Evolutionary conservation across 2,888 invertebrate species (phyloP).

Genomic region (Lamellibrachia satsuma): DNA sequence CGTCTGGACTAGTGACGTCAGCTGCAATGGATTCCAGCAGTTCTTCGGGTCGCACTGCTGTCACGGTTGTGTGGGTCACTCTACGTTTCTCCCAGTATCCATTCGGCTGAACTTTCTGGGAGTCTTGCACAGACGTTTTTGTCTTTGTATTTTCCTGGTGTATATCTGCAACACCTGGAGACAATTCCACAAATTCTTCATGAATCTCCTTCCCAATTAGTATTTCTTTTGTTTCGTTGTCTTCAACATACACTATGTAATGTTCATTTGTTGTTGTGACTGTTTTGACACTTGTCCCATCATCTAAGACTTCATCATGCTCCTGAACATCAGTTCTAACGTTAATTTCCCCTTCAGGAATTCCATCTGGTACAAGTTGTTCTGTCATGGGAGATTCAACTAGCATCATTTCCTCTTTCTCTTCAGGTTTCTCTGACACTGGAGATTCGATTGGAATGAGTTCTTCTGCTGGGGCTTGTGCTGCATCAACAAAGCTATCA

Average conservation of each 20-base stretch:
- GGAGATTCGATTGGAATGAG: no score
- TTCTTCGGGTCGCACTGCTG: not conserved
- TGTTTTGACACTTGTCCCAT: constrained; percentile 26
- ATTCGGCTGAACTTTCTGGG: not conserved
- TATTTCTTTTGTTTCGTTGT: not conserved
- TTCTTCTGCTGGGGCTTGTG: no score
- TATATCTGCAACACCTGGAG: constrained; percentile 32
- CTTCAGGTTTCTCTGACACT: no score
- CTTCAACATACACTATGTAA: not conserved
- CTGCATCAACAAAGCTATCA: no score
- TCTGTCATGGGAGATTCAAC: no score
- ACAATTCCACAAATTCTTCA: constrained; percentile 29
- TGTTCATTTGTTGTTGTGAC: constrained; percentile 19
- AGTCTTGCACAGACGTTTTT: not conserved
- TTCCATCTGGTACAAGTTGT: not conserved
- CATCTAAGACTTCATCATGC: constrained; percentile 19
- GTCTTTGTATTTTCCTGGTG: constrained; percentile 19
- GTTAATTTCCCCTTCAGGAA: not conserved
- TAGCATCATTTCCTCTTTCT: no score
- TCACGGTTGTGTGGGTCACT: not conserved
- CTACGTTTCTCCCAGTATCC: not conserved
- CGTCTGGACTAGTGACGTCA: not conserved
- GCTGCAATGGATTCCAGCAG: not conserved
- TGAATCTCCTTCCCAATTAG: constrained; percentile 30
- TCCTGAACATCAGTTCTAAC: not conserved